Evolutionary conservation across 2,888 invertebrate species (phyloP), one percentile per base, ranked within the genome.

Genomic region (Drosophila phalerata): DNA sequence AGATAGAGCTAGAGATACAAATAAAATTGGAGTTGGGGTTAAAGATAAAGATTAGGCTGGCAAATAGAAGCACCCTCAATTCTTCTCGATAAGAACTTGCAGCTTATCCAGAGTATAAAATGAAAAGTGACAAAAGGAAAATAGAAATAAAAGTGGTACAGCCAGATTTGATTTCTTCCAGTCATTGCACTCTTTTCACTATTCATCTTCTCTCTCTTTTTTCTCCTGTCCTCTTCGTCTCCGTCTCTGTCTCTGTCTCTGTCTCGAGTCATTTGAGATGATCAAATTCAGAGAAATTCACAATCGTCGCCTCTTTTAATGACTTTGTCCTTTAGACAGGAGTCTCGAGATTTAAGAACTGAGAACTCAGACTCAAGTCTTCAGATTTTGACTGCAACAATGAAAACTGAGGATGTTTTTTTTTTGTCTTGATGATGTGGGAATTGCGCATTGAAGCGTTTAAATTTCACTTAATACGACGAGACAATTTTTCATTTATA

Each of bases 401-500:
- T n/a, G 42, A 37, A n/a, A n/a, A 43, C 52, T 17, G 5, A 69
- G 66, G 34, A 56, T 40, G n/a, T n/a, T 37, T 34, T 34, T n/a
- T 34, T 13, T 34, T 34, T 34, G 37, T 0, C 37, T n/a, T 6
- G 10, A 13, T 32, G 19, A 52, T 60, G 70, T 83, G 83, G 81
- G 85, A 83, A 81, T 72, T 83, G 85, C 65, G 85, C 81, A 83
- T 83, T 84, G 65, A 78, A 72, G 77, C 77, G 65, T 69, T 65
- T 17, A 60, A 71, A 62, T 55, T 72, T 64, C 56, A 68, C 34
- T 74, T 71, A 48, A 60, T 25, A 52, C 60, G 69, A 43, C 69
- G 56, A 77, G 80, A 82, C 65, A 56, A 61, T 73, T 70, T 60
- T 64, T 65, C 66, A 77, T 52, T 61, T 63, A 48, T n/a, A 49